phyloP scores from a whole-genome alignment of 2,888 invertebrate genomes.

The Erpobdella octoculata region DNA sequence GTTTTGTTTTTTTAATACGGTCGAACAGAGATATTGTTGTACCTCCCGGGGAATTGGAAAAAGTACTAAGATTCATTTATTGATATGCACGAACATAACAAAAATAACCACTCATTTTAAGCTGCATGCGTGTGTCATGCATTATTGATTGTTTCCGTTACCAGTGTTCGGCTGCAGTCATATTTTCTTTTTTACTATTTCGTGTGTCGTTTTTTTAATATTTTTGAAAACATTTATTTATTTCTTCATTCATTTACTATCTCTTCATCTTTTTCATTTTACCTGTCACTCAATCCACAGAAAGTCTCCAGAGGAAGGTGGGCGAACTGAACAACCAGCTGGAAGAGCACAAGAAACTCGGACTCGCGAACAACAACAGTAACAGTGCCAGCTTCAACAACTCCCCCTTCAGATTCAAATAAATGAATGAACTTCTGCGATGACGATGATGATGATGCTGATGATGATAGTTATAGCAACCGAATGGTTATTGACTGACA shows the following conservation, averaged over 20 bases:
- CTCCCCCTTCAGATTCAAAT: neutral
- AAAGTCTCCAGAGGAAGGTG: constrained; percentile 35
- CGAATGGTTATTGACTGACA: no score
- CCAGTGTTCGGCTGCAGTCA: no score
- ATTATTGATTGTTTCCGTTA: no score
- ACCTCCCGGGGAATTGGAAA: neutral
- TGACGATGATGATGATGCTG: neutral
- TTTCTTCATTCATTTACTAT: neutral
- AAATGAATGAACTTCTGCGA: no score
- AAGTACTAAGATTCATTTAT: no score
- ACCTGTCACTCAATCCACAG: constrained; percentile 29
- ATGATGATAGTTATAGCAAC: neutral
- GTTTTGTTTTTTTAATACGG: neutral
- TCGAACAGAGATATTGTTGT: no score
- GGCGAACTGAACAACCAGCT: constrained; percentile 36
- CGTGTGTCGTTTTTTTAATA: no score
- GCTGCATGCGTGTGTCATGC: no score
- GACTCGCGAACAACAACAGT: constrained; percentile 8
- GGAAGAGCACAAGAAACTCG: constrained; percentile 28
- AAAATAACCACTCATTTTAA: no score
- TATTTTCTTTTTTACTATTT: no score
- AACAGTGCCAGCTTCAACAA: neutral
- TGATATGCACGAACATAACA: no score
- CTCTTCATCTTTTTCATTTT: neutral
- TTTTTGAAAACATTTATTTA: neutral